phyloP scores from a whole-genome alignment of 2,888 invertebrate genomes.

The Diaperis boleti region DNA sequence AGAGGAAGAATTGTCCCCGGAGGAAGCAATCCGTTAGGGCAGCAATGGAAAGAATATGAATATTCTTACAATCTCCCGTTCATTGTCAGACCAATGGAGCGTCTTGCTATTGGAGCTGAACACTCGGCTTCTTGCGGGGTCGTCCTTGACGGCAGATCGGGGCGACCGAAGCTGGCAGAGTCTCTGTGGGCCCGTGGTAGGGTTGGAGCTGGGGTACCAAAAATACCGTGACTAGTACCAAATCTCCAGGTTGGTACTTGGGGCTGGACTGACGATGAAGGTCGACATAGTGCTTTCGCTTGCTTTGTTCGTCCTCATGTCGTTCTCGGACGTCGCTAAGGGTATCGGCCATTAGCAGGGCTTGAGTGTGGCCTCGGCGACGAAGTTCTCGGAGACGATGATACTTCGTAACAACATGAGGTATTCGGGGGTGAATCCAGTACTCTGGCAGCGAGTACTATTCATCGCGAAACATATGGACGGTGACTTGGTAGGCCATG shows the following conservation, averaged over 20 bases:
- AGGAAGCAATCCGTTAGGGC: background rate
- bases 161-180: background rate
- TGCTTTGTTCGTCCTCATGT: background rate
- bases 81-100: background rate
- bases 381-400: no score
- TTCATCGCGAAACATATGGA: no score
- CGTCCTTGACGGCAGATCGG: conserved; percentile 8
- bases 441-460: no score
- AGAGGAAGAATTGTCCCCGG: no score
- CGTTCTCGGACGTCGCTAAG: background rate
- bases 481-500: no score
- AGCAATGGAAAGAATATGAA: no score
- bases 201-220: background rate
- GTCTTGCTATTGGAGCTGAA: no score
- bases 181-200: background rate
- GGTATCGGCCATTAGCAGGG: background rate
- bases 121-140: background rate
- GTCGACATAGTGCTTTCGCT: background rate
- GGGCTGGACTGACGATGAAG: background rate
- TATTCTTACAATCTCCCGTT: conserved; percentile 6
- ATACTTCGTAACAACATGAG: no score
- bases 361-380: background rate
- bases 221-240: background rate
- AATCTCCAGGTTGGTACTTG: background rate
- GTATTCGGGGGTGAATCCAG: no score